Evolutionary conservation across 2,113 vertebrate genomes (phyloP), one percentile per base, ranked within the genome.

Genomic region (Ammodytes dubius): DNA sequence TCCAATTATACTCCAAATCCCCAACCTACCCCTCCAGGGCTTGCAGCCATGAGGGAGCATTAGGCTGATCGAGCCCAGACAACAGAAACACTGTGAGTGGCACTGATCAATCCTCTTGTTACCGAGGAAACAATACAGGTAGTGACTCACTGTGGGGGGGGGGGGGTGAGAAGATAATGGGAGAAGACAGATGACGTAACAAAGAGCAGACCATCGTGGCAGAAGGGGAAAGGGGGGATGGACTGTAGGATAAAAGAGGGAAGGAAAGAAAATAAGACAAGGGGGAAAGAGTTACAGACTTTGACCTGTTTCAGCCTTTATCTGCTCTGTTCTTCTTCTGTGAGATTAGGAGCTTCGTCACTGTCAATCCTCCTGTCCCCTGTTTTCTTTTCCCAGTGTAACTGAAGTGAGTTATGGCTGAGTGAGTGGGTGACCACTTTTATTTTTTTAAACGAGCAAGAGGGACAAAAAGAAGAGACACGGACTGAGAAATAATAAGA

Each of bases 101-200:
- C 75, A 77, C 86, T 85, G 87, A 94, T 94, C 90, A 93, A 82
- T 94, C 89, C 92, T 85, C 89, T 82, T 90, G 93, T 91, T 88
- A 85, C 90, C 74, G 89, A 88, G 74, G 80, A 89, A 85, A 95
- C 94, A 95, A 95, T 93, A 91, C 93, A 95, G 95, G 94, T 94
- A 90, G 91, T 95, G 95, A 95, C 88, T 95, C 94, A 91, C 92
- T 71, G 77, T 3, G 12, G 12, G 9, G 10, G 17, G 61, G 77
- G 86, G 77, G 87, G 81, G 9, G 59, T 57, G 77, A 84, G 86
- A 79, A 66, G 77, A 93, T 91, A 92, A 94, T 87, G 70, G 78
- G 78, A 87, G 84, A 87, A 82, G 93, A 94, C 91, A 94, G 94
- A 94, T 94, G 95, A 95, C 87, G 90, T 89, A 94, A 94, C 94